These are phyloP conservation scores for Hucho hucho DNA, from an alignment of 2,113 vertebrate species.

Conservation along the genomic window DNA sequence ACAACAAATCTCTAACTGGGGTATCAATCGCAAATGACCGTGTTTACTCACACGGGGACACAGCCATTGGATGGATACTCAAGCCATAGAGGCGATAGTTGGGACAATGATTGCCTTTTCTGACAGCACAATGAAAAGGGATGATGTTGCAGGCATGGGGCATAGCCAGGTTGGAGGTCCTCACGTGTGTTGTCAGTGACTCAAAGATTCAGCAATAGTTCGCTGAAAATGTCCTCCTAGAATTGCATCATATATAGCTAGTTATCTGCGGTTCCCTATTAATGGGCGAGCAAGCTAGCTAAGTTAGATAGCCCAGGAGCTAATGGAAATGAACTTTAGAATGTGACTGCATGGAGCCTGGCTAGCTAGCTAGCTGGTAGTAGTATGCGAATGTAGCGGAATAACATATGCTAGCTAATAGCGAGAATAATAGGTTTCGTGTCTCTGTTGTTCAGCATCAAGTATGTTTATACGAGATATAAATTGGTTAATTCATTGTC, in stretches of 20 bases:
- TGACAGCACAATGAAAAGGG: constrained; percentile 33
- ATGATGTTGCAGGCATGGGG: constrained; percentile 36
- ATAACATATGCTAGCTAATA: neutral
- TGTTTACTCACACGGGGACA: constrained; percentile 1
- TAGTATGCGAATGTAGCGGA: neutral
- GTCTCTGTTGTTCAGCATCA: neutral
- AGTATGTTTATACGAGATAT: neutral
- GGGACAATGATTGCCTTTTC: constrained; percentile 14
- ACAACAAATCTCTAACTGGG: too few species aligned
- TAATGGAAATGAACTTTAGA: too few species aligned
- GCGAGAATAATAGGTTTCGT: neutral
- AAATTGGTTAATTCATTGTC: neutral
- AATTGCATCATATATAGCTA: neutral
- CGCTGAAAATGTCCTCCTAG: neutral
- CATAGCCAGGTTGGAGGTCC: constrained; percentile 7
- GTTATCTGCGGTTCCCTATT: too few species aligned
- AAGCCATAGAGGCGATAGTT: constrained; percentile 10
- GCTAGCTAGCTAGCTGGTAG: neutral
- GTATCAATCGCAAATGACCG: neutral
- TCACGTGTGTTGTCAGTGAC: neutral
- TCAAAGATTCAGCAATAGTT: neutral
- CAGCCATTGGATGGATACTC: constrained; percentile 14
- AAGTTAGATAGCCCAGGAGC: too few species aligned
- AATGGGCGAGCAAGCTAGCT: neutral
- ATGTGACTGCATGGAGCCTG: neutral